Conservation (phyloP, 2,797 vertebrate genomes). For the Oreochromis mossambicus region DNA sequence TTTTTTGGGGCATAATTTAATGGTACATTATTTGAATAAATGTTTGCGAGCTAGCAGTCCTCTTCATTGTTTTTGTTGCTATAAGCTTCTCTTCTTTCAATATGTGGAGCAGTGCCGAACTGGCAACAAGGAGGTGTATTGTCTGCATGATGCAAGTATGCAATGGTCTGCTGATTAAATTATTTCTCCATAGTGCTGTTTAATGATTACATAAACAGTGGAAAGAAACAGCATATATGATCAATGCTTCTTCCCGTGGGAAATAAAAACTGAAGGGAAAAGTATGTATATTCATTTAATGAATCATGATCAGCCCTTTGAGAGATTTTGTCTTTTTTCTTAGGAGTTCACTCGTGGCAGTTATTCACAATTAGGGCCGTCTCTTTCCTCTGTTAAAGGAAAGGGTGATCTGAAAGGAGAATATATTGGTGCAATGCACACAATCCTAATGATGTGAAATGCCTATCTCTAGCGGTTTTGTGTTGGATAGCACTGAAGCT, state of each 20-base stretch:
- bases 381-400: neutral
- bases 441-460: neutral
- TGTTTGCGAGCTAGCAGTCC: neutral
- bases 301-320: neutral
- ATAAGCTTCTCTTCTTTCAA: neutral
- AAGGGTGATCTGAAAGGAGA: neutral
- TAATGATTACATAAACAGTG: neutral
- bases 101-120: neutral
- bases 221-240: neutral
- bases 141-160: neutral
- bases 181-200: neutral
- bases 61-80: neutral
- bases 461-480: conserved; percentile 24
- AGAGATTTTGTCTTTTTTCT: neutral
- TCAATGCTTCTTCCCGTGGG: neutral
- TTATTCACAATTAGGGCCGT: neutral
- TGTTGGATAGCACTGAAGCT: conserved; percentile 13
- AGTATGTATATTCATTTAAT: neutral
- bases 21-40: neutral
- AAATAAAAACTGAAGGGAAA: neutral
- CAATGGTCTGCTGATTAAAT: neutral
- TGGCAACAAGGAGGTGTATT: neutral
- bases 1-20: neutral
- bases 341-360: neutral
- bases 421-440: conserved; percentile 37